phyloP scores from a whole-genome alignment of 2,797 vertebrate genomes.

The Molossus alvarezi region DNA sequence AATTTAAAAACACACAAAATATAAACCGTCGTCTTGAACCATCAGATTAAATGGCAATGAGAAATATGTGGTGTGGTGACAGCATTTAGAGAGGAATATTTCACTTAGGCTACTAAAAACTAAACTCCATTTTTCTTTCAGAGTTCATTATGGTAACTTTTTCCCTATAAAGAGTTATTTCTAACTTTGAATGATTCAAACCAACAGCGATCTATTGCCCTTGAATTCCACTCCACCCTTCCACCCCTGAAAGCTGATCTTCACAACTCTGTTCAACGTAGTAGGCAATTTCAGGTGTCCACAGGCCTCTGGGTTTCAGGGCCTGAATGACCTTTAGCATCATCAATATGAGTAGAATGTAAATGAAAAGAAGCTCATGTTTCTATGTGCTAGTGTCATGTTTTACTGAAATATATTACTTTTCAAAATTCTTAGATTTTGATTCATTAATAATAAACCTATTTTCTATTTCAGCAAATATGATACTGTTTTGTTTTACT shows the following conservation, averaged over 20 bases:
- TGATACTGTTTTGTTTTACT: neutral
- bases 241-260: neutral
- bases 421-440: slow-evolving; percentile 34
- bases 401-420: slow-evolving; percentile 12
- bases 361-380: neutral
- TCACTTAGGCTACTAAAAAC: neutral
- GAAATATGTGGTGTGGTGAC: slow-evolving; percentile 46
- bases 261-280: neutral
- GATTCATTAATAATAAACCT: slow-evolving; percentile 5
- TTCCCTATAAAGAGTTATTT: neutral
- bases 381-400: neutral
- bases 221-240: neutral
- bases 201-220: neutral
- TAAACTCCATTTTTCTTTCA: neutral
- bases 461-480: slow-evolving; percentile 35
- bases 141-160: slow-evolving; percentile 16
- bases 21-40: slow-evolving; percentile 66
- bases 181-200: slow-evolving; percentile 48
- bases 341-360: neutral
- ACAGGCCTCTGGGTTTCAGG: neutral
- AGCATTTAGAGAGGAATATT: slow-evolving; percentile 32
- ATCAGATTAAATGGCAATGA: slow-evolving; percentile 75
- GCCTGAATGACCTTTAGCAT: neutral
- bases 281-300: neutral
- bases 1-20: slow-evolving; percentile 69